Conservation (phyloP, 2,113 vertebrate genomes). For the Psittacula cyanocephala region DNA sequence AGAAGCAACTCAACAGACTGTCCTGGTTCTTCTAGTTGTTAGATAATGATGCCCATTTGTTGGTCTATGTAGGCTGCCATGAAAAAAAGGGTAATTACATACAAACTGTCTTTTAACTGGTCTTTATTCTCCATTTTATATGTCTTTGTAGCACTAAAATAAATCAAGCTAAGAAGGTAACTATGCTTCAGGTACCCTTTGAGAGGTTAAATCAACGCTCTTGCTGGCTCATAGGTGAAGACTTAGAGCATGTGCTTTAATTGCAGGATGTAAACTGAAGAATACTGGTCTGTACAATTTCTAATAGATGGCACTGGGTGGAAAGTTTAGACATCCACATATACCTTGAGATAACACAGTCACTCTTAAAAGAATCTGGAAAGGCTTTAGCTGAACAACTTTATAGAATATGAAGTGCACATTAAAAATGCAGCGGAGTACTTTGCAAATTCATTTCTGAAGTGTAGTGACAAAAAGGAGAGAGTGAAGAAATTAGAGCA, state of each 20-base stretch:
- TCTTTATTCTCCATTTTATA: not conserved
- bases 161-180: not conserved
- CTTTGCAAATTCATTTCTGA: conserved; percentile 8
- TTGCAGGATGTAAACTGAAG: not conserved
- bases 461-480: not conserved
- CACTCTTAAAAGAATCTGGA: not conserved
- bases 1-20: not conserved
- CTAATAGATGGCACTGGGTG: not conserved
- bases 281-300: not conserved
- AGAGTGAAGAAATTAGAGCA: not conserved
- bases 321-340: not conserved
- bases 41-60: not conserved
- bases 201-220: not conserved
- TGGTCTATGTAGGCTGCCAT: not conserved
- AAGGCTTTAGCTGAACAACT: not conserved
- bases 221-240: not conserved
- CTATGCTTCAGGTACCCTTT: not conserved
- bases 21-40: not conserved
- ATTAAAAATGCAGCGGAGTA: not conserved
- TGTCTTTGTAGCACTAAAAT: not conserved
- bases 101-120: not conserved
- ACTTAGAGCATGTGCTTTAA: not conserved
- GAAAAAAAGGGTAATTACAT: not conserved
- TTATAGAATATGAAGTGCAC: not conserved
- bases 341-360: not conserved